Base-by-base conservation (phyloP, 2,797 vertebrate genomes). In the Enteromius radiatus region DNA sequence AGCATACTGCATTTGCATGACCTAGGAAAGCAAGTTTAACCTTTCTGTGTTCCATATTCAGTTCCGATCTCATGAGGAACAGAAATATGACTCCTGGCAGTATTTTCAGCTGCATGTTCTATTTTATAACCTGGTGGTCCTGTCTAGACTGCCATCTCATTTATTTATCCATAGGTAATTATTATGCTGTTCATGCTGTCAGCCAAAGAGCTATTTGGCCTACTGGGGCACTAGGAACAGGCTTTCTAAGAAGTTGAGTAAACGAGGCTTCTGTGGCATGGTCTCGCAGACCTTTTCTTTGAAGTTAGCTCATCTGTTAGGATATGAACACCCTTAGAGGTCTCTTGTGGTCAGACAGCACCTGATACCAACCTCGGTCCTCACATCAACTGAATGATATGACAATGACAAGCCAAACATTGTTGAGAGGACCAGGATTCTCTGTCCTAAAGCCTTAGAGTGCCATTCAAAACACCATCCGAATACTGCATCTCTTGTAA, bases 161-260 rank as follows among this genome's bases (percentile, higher is more conserved):
- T 38, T 8, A 69, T 54, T 70, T 19, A 63, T 8, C 11, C 26
- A 43, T n/a, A 45, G 5, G 33, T 65, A 81, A 68, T 45, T 81
- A 73, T 56, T 26, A 61, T 76, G 59, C 71, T 21, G 63, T 84
- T 76, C 41, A 61, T 7, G 8, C 43, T 71, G 78, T 45, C 56
- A 56, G 43, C 21, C 26, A 73, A 61, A 71, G 56, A 67, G 56
- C 47, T 71, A 0, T 31, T 11, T 65, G 56, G 65, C 56, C 52
- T 69, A 11, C 47, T 71, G 63, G 28, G 56, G 15, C 45, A n/a
- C 14, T 3, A 71, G 41, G 65, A 68, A 17, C 14, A 31, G 67
- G 45, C 65, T 81, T 81, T 84, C 78, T 73, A 67, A 81, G 84
- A 85, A 85, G 33, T 15, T 0, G 76, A 76, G 19, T 81, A 76